These are phyloP conservation scores for Colostygia pectinataria DNA, from an alignment of 2,888 invertebrate species.

Conservation along the genomic window DNA sequence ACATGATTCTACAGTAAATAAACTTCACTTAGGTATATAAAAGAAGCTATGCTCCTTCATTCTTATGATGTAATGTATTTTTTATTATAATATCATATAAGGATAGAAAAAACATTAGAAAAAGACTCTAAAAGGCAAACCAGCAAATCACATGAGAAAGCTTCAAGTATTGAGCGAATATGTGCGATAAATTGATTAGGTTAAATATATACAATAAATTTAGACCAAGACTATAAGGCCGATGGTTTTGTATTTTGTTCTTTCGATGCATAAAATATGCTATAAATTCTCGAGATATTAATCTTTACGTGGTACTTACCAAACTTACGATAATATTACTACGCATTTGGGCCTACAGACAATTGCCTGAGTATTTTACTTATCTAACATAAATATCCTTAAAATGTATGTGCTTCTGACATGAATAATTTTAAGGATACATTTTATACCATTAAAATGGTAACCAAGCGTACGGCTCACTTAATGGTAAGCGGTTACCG, in stretches of 20 bases:
- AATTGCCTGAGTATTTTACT: no score
- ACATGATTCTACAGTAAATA: conserved; percentile 45
- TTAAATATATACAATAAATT: conserved; percentile 44
- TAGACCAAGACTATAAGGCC: conserved; percentile 57
- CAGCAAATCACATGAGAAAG: conserved; percentile 77
- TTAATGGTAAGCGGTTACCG: no score
- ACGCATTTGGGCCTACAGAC: background rate
- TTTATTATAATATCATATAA: conserved; percentile 45
- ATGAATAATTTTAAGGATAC: no score
- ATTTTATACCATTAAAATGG: no score
- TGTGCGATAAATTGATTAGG: conserved; percentile 52
- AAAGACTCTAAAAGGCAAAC: conserved; percentile 72
- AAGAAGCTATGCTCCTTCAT: conserved; percentile 68
- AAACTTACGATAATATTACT: background rate
- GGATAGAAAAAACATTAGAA: conserved; percentile 62
- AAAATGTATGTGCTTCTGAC: no score
- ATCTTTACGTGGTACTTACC: background rate
- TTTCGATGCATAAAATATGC: background rate
- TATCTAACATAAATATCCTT: no score
- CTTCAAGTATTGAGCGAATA: conserved; percentile 61
- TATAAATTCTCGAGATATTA: no score
- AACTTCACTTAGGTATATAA: conserved; percentile 40
- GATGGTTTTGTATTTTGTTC: conserved; percentile 24
- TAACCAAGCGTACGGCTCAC: no score
- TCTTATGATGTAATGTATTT: conserved; percentile 56